These are phyloP conservation scores for Zhuqinia jingwanae DNA, from an alignment of 2,888 invertebrate genomes.

Conservation along the genomic window DNA sequence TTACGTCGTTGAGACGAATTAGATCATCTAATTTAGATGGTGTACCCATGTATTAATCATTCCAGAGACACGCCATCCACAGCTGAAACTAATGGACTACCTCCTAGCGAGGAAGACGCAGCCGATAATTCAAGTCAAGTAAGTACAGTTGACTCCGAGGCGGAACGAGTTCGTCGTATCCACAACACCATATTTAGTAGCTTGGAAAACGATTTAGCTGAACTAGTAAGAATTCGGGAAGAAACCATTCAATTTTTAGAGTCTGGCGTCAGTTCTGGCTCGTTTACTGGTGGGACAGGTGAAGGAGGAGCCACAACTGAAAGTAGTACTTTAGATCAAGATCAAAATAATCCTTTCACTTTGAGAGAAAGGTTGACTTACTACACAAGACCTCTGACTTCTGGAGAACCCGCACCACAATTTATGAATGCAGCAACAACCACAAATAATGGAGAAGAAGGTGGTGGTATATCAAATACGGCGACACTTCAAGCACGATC, in stretches of 20 bases:
- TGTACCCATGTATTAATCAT: neutral
- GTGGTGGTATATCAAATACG: neutral
- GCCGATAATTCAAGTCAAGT: conserved; percentile 34
- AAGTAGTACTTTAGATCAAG: neutral
- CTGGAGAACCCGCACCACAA: neutral
- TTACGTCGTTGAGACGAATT: neutral
- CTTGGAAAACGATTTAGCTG: conserved; percentile 50
- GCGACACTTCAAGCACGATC: neutral
- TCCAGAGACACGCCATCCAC: conserved; percentile 39
- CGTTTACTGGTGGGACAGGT: neutral
- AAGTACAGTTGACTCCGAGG: conserved; percentile 45
- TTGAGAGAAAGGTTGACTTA: conserved; percentile 45
- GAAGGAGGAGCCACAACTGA: neutral
- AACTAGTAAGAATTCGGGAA: conserved; percentile 50
- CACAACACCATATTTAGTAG: conserved; percentile 50
- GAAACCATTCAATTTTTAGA: conserved; percentile 58
- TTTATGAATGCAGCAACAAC: neutral
- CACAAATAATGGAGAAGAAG: neutral
- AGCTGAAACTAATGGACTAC: neutral
- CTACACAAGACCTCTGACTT: neutral
- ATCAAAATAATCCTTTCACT: neutral
- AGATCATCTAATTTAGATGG: too few relatives aligned
- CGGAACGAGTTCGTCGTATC: conserved; percentile 48
- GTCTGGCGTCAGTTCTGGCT: conserved; percentile 8
- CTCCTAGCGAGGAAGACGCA: conserved; percentile 28